Base-by-base conservation (phyloP, 2,888 invertebrate species). In the Pogonocherus hispidulus region DNA sequence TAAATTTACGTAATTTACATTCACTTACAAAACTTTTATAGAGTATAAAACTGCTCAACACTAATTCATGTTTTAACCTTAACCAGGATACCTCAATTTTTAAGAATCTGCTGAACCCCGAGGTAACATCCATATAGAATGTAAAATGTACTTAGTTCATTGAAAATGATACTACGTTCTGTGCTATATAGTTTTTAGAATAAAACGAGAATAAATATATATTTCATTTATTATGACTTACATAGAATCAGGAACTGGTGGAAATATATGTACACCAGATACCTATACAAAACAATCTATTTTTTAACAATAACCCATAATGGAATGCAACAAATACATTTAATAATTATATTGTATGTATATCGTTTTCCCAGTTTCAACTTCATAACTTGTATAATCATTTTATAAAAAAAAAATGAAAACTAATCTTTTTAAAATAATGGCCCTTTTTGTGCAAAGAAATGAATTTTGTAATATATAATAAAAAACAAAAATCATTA, bases 281-380 rank as follows among this genome's bases (percentile, higher is more conserved):
- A 66, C 72, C 79, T 78, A 79, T 80, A 80, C 78, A 81, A 81
- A 81, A 80, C 80, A 80, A 79, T 79, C 75, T 80, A 79, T 79
- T 76, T 80, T 72, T 78, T 77, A 83, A 82, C 81, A 81, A 76
- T 80, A 81, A 84, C 83, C 84, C 84, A 80, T 78, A 80, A 81
- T 85, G 85, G 85, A 85, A 85, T 85, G 85, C 84, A 85, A 84
- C 84, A 84, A 84, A 82, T 81, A 80, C 77, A 81, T 80, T 76
- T 74, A 72, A 70, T 76, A 77, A 74, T 75, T 76, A 78, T 70
- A 71, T 55, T 69, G 69, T 67, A 67, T 73, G 70, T 60, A 69
- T 64, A 70, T 65, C 66, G 72, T 66, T 66, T 65, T 62, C 60
- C 44, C 63, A 72, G 60, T 56, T 60, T 19, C 20, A 49, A 14